phyloP scores from a whole-genome alignment of 2,888 invertebrate species.

The Eulithis testata region DNA sequence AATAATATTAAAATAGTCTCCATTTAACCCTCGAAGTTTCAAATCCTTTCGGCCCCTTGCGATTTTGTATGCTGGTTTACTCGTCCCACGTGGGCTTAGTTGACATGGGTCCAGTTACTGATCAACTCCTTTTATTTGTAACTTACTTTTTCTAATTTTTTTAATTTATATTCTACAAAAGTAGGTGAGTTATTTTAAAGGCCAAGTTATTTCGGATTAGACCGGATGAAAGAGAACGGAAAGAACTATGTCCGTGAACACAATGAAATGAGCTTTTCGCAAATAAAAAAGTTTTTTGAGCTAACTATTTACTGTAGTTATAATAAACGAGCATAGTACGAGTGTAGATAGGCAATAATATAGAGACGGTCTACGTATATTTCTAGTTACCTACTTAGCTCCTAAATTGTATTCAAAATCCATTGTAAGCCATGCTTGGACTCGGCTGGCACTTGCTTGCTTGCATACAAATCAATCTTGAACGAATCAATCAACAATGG shows the following conservation, averaged over 20 bases:
- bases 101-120: no score
- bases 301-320: no score
- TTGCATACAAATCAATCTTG: conserved; percentile 26
- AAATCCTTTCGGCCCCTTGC: no score
- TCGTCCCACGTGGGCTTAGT: neutral
- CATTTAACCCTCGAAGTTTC: no score
- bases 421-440: conserved; percentile 24
- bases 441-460: conserved; percentile 8
- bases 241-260: neutral
- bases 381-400: neutral
- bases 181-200: neutral
- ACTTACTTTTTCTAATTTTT: no score
- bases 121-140: no score
- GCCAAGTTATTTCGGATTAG: neutral
- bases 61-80: neutral
- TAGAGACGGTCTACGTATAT: no score
- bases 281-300: neutral
- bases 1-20: no score
- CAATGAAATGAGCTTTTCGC: neutral
- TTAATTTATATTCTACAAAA: no score
- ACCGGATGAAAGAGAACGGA: neutral
- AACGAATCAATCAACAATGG: conserved; percentile 6
- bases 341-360: no score
- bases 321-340: no score
- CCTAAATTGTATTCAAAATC: conserved; percentile 29